Evolutionary conservation across 1,140 invertebrate species (phyloP), one percentile per base, ranked within the genome.

Genomic region (Cyclargus thomasi): DNA sequence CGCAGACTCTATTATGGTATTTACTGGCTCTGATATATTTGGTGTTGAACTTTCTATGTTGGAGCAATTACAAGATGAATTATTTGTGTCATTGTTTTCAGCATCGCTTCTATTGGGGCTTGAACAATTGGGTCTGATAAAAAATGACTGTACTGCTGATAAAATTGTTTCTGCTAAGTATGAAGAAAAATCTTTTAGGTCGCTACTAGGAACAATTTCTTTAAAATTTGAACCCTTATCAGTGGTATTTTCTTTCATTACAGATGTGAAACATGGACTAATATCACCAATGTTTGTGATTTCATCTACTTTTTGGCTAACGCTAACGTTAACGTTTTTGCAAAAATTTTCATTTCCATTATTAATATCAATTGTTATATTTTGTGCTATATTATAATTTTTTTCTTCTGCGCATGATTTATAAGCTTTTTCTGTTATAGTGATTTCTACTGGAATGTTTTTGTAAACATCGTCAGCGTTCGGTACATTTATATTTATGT

Each of bases 81-180:
- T 39, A 47, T 47, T 16, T 47, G 2, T 47, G 14, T 2, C 4
- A 29, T 16, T 16, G 14, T 47, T 47, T 47, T 21, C 20, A 0
- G 20, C 5, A 11, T 10, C 1, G 20, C 1, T 18, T 11, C 21
- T 10, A 59, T 59, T 21, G 8, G 21, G 17, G 2, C 18, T 18
- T 0, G n/a, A 8, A 18, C 7, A 55, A 59, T 22, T 20, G 21
- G 18, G 8, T 59, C 21, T 18, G 8, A 18, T 18, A 21, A 59
- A 20, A 59, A 59, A 59, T 59, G 55, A 59, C 18, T 59, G 55
- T 59, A 59, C 8, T 7, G 17, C 55, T 59, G 55, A 59, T 11
- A 59, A 21, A 21, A 59, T 59, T 21, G 2, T 22, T 11, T 59
- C 8, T 59, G 18, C 55, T 59, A 59, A 59, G 17, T 59, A 59